phyloP scores from a whole-genome alignment of 2,797 vertebrate species.

The Microctenopoma lineatum region DNA sequence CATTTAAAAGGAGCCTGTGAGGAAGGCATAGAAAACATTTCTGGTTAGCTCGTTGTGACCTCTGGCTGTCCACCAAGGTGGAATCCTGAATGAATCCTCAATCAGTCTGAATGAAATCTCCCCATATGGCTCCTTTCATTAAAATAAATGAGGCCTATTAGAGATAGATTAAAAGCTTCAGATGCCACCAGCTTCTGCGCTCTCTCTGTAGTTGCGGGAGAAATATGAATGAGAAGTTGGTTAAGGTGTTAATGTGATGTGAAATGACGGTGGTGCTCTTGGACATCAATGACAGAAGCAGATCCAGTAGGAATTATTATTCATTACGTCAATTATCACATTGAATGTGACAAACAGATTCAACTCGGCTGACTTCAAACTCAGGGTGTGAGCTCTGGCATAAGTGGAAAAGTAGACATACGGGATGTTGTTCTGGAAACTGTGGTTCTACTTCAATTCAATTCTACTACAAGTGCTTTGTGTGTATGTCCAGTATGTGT shows the following conservation, averaged over 20 bases:
- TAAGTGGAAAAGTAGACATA: slow-evolving; percentile 65
- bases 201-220: slow-evolving; percentile 49
- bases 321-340: slow-evolving; percentile 62
- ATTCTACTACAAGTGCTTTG: slow-evolving; percentile 40
- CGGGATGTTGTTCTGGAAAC: slow-evolving; percentile 37
- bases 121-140: slow-evolving; percentile 76
- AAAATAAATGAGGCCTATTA: slow-evolving; percentile 76
- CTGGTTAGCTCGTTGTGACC: slow-evolving; percentile 54
- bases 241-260: slow-evolving; percentile 67
- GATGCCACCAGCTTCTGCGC: slow-evolving; percentile 62
- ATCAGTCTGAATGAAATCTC: slow-evolving; percentile 61
- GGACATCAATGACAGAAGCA: slow-evolving; percentile 47
- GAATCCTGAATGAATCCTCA: slow-evolving; percentile 51
- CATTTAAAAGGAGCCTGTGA: slow-evolving; percentile 38
- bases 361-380: slow-evolving; percentile 51
- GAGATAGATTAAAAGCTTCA: slow-evolving; percentile 77
- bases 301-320: slow-evolving; percentile 54
- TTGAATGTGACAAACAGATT: slow-evolving; percentile 41
- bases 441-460: slow-evolving; percentile 40
- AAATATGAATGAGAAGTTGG: slow-evolving; percentile 51
- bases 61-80: slow-evolving; percentile 72
- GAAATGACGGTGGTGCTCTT: slow-evolving; percentile 71
- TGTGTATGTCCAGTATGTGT: slow-evolving; percentile 5
- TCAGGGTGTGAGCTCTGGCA: slow-evolving; percentile 63
- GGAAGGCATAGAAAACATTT: slow-evolving; percentile 38